These are phyloP conservation scores for Ia io DNA, from an alignment of 2,113 vertebrate genomes.

Conservation along the genomic window DNA sequence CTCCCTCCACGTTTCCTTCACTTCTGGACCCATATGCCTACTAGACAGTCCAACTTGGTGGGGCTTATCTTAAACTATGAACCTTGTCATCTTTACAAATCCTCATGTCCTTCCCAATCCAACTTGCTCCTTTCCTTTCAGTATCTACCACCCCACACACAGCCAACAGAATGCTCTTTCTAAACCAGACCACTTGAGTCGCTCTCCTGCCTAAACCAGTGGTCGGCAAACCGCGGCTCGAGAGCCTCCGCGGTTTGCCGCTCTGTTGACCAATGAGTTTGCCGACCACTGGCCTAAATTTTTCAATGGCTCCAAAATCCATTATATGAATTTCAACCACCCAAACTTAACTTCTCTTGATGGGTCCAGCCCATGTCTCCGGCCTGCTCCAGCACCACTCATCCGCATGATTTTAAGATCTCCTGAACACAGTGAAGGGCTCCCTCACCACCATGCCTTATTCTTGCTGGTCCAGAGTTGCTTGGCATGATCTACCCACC, in stretches of 20 bases:
- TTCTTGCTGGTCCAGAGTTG: neutral
- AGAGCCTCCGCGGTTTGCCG: too few species aligned
- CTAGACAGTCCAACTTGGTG: too few species aligned
- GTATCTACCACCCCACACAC: neutral
- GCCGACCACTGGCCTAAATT: too few species aligned
- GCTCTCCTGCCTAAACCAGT: neutral
- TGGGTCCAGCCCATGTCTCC: neutral
- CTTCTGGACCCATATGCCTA: neutral
- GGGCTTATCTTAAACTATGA: neutral
- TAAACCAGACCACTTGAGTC: neutral
- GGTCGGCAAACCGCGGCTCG: too few species aligned
- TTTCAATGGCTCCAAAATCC: neutral
- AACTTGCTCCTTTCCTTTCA: neutral
- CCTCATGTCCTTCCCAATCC: neutral
- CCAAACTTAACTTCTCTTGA: neutral
- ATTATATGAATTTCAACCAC: neutral
- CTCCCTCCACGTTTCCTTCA: neutral
- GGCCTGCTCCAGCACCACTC: neutral
- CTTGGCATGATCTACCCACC: neutral
- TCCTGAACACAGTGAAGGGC: neutral
- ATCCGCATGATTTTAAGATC: neutral
- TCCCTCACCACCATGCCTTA: neutral
- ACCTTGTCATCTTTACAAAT: neutral
- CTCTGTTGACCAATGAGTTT: too few species aligned
- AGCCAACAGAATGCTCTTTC: neutral